Evolutionary conservation across 2,113 vertebrate genomes (phyloP).

Genomic region (Sturnus vulgaris): DNA sequence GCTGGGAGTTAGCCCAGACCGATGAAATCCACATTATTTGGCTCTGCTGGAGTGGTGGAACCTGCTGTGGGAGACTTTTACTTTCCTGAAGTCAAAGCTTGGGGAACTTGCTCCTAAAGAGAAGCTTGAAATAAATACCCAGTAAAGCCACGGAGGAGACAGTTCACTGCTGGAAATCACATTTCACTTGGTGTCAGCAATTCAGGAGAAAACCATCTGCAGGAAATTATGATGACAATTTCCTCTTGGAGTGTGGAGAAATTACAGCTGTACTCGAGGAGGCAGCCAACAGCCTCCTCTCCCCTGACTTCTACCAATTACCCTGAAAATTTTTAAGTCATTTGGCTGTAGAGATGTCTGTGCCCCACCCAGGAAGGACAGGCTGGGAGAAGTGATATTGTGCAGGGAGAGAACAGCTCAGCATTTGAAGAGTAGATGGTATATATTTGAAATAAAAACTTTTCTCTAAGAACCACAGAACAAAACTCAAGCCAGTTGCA

Average conservation of each 20-base stretch:
- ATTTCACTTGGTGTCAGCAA: neutral
- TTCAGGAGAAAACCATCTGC: slow-evolving; percentile 13
- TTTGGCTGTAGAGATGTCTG: neutral
- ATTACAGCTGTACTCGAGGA: slow-evolving; percentile 2
- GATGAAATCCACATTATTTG: neutral
- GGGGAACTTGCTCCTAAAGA: neutral
- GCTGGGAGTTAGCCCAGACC: neutral
- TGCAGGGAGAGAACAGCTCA: neutral
- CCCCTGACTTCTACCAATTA: neutral
- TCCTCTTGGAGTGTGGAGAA: neutral
- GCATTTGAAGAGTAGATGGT: rapidly evolving
- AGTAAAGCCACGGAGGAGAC: neutral
- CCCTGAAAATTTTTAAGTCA: neutral
- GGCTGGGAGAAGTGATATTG: neutral
- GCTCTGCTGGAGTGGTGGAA: neutral
- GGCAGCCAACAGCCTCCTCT: neutral
- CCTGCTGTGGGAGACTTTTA: neutral
- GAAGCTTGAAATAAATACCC: neutral
- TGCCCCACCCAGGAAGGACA: neutral
- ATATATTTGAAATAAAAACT: neutral
- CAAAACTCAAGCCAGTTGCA: neutral
- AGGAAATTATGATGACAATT: slow-evolving; percentile 28
- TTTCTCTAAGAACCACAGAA: neutral
- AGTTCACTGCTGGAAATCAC: neutral
- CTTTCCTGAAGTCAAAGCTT: neutral